A percentile compares a stretch with the other conserved stretches of the same genome.
Evolutionary conservation across 2,888 invertebrate genomes (phyloP).

Genomic region (Nymphalis c-album): DNA sequence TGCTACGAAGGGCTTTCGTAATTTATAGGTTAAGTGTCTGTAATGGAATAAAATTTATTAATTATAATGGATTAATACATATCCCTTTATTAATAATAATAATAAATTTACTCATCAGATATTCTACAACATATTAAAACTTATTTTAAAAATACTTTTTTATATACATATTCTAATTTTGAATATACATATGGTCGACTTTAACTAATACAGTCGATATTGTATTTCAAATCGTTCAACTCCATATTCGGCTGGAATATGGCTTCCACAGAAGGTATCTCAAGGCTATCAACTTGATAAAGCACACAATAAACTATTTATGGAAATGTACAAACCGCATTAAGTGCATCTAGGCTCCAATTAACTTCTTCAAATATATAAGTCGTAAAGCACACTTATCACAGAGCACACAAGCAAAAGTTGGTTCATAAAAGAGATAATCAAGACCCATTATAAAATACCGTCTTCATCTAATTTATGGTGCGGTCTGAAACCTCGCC

Average conservation of each 20-base stretch:
- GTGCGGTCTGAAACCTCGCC: slow-evolving; percentile 62
- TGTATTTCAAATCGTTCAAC: slow-evolving; percentile 19
- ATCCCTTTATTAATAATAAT: too few relatives aligned
- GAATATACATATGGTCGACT: too few relatives aligned
- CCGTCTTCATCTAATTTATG: slow-evolving; percentile 70
- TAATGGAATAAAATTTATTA: too few relatives aligned
- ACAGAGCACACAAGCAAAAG: slow-evolving; percentile 57
- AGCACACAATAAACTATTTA: slow-evolving; percentile 45
- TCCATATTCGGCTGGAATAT: slow-evolving; percentile 19
- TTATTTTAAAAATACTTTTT: too few relatives aligned
- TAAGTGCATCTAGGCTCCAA: slow-evolving; percentile 52
- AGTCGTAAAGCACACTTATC: slow-evolving; percentile 71
- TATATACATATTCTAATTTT: too few relatives aligned
- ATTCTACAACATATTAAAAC: too few relatives aligned
- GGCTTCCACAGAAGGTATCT: slow-evolving; percentile 19
- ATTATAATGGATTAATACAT: too few relatives aligned
- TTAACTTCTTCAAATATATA: slow-evolving; percentile 66
- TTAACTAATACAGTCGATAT: not conserved
- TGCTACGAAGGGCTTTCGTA: not conserved
- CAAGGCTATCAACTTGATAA: slow-evolving; percentile 37
- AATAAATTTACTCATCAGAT: too few relatives aligned
- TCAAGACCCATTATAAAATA: slow-evolving; percentile 72
- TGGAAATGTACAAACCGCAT: slow-evolving; percentile 39
- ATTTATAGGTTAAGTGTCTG: too few relatives aligned
- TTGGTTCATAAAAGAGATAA: slow-evolving; percentile 63